Base-by-base conservation (phyloP, 2,113 vertebrate genomes). In the Forbesichthys papilliferus region DNA sequence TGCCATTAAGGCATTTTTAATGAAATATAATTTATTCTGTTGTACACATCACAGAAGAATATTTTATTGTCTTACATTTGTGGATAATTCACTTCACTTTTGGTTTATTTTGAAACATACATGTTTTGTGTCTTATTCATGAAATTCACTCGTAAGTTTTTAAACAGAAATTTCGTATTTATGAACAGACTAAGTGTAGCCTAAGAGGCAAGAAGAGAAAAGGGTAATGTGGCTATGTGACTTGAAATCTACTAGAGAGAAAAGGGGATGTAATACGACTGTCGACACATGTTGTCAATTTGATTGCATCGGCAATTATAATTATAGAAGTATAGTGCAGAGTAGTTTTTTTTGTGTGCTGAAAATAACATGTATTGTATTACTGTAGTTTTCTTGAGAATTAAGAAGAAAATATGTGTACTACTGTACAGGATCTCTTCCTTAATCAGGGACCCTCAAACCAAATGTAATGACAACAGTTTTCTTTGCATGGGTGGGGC, bases 401-500 rank as follows among this genome's bases (percentile, higher is more conserved):
- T 42, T 6, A 42, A 42, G 7, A 42, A 42, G 36, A 42, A 6
- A 27, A 27, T 27, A 27, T 42, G 4, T 42, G 5, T 42, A 6
- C 7, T 42, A 42, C 4, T 42, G 36, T 42, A 42, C 4, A 42
- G 36, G 3, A 11, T 13, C 1, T 2, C 2, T 12, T 51, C 6
- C 49, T 54, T 1, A 11, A 6, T 33, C 20, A 34, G 20, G 4
- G 56, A 58, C n/a, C 13, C n/a, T 54, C 27, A 27, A 54, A 16
- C n/a, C n/a, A 13, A 55, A 47, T 62, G 62, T 73, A 48, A 73
- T 75, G 82, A 79, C 80, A 79, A 16, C 79, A 79, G 63, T 69
- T 81, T 65, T 78, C 66, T 36, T 73, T 64, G 72, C 18, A 56
- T 16, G 81, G 78, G 81, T 64, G 75, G 20, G 33, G 48, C 27